Conservation (phyloP, 2,888 invertebrate species). For the Neoascia interrupta region DNA sequence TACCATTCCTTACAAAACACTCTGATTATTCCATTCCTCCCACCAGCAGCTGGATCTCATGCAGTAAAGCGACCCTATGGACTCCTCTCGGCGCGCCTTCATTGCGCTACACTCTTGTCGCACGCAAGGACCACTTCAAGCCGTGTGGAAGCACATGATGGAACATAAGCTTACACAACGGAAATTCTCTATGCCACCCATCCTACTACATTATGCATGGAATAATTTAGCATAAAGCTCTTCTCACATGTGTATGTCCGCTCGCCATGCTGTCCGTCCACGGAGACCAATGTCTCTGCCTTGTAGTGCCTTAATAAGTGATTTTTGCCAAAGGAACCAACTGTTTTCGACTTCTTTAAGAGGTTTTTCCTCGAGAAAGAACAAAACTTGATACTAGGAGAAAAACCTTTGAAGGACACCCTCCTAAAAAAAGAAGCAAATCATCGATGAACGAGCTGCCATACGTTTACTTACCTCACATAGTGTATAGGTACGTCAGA, state of each 20-base stretch:
- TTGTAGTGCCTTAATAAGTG: neutral
- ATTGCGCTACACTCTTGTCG: slow-evolving; percentile 35
- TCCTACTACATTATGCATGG: slow-evolving; percentile 66
- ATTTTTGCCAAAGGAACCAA: neutral
- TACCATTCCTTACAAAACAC: slow-evolving; percentile 21
- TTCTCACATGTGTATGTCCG: slow-evolving; percentile 4
- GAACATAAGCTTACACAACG: slow-evolving; percentile 65
- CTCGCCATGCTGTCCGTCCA: neutral
- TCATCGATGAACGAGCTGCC: slow-evolving; percentile 33
- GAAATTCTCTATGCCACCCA: slow-evolving; percentile 65
- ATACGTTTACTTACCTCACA: slow-evolving; percentile 44
- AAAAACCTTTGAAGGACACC: slow-evolving; percentile 1
- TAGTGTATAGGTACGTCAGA: slow-evolving; percentile 15
- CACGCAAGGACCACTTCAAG: slow-evolving; percentile 50
- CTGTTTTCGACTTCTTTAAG: slow-evolving; percentile 45
- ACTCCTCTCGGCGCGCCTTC: neutral
- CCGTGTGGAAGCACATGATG: slow-evolving; percentile 60
- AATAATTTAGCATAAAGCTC: slow-evolving; percentile 65
- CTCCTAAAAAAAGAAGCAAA: slow-evolving; percentile 1
- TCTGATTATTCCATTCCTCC: slow-evolving; percentile 40
- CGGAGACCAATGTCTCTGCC: neutral
- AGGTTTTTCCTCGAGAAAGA: slow-evolving; percentile 37
- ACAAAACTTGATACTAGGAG: slow-evolving; percentile 12
- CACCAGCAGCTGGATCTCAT: neutral
- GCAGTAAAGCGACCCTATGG: neutral